Base-by-base conservation (phyloP, 2,113 vertebrate genomes). In the Actenoides lindsayi region DNA sequence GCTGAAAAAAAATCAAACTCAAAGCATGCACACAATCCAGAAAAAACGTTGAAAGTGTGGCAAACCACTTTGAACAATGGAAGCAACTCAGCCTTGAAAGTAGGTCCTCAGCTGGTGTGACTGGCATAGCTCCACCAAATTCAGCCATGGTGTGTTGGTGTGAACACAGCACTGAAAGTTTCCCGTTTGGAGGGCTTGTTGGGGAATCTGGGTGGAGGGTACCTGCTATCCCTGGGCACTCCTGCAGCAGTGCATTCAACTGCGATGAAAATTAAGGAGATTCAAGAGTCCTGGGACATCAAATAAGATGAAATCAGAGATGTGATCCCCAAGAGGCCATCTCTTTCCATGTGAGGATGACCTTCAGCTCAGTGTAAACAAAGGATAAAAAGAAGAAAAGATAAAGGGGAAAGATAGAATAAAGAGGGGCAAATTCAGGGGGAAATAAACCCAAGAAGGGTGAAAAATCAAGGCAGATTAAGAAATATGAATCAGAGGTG, bases 1-100 rank as follows among this genome's bases (percentile, higher is more conserved):
- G 42, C 73, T 95, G 90, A 81, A 37, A 37, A 37, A 94, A 95
- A 93, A 93, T 89, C 77, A 44, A 90, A 60, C 73, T 82, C 62
- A 73, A 39, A 68, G 21, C 44, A 13, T 44, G 44, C 28, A 87
- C 48, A 71, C 37, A 93, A 69, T 68, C 70, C 89, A 94, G 80
- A 17, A 28, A 44, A 33, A 44, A 42, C 19, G 27, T 13, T 44
- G 74, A 95, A 94, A 94, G 71, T 69, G 21, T 57, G 85, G 87
- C 67, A 85, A 96, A 63, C 27, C 31, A 10, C 53, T 89, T 48
- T 53, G 69, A 94, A 73, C 35, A 92, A 35, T 20, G 35, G 42
- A 92, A 95, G 39, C 67, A 68, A 82, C 74, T 69, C 53, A 53
- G 35, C 71, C 53, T 44, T 92, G 65, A 94, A 94, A 41, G 80